Percentiles rank a stretch among this genome's conserved stretches.
phyloP scores from a whole-genome alignment of 2,797 vertebrate species.

The Xenentodon cancila region DNA sequence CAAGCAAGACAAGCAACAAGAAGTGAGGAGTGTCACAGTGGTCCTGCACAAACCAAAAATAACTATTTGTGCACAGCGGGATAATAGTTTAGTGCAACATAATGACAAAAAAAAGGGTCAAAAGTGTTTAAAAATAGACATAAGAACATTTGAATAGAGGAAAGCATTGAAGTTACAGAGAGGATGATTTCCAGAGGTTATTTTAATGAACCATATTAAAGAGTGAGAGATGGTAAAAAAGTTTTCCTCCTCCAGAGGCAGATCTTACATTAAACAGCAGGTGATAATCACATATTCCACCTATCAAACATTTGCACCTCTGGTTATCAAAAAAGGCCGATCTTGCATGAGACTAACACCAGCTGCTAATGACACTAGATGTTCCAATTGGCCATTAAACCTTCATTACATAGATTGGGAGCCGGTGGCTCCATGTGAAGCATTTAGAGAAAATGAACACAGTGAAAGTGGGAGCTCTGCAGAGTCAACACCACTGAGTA shows the following conservation, averaged over 20 bases:
- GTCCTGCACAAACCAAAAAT: conserved; percentile 39
- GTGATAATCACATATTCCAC: conserved; percentile 57
- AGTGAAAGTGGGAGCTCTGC: conserved; percentile 65
- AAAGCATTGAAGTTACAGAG: conserved; percentile 1
- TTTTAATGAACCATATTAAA: conserved; percentile 18
- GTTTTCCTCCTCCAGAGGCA: conserved; percentile 25
- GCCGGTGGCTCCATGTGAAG: conserved; percentile 68
- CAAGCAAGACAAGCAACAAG: conserved; percentile 23
- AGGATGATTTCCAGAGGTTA: conserved; percentile 4
- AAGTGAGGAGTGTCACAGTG: conserved; percentile 23
- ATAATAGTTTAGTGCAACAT: conserved; percentile 15
- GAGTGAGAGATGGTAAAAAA: conserved; percentile 17
- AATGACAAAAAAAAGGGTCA: conserved; percentile 22
- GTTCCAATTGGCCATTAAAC: conserved; percentile 78
- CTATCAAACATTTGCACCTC: conserved; percentile 49
- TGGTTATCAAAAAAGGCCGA: conserved; percentile 48
- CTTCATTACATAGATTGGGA: conserved; percentile 80
- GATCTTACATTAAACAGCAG: conserved; percentile 57
- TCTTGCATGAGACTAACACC: conserved; percentile 58
- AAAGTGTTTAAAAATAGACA: conserved; percentile 32
- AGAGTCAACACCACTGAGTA: conserved; percentile 64
- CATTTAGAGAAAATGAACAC: conserved; percentile 73
- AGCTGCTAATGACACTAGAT: conserved; percentile 74
- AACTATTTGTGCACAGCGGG: conserved; percentile 10
- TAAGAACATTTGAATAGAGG: conserved; percentile 4